Conservation (phyloP, 2,797 vertebrate species). For the Alosa sapidissima region DNA sequence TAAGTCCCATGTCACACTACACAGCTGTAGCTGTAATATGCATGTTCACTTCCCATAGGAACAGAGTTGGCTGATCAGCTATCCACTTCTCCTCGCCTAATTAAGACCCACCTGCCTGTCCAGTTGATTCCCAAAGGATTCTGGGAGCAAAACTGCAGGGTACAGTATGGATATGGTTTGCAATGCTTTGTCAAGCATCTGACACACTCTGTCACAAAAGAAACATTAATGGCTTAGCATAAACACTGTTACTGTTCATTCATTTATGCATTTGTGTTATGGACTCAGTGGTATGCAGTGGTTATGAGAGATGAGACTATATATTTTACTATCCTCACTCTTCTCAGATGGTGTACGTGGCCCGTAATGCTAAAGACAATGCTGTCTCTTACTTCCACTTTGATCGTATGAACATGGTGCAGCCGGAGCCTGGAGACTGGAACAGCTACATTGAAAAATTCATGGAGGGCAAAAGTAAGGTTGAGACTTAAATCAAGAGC, state of each 20-base stretch:
- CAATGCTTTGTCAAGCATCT: not conserved
- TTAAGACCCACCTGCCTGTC: conserved; percentile 73
- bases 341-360: conserved; percentile 75
- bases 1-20: not conserved
- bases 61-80: conserved; percentile 59
- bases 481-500: not conserved
- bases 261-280: too few relatives aligned
- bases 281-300: not conserved
- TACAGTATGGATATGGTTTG: conserved; percentile 42
- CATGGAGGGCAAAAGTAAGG: conserved; percentile 63
- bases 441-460: conserved; percentile 65
- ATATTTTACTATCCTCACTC: not conserved
- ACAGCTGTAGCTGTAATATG: not conserved
- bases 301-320: not conserved
- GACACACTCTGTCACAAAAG: not conserved
- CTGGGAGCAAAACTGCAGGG: conserved; percentile 70
- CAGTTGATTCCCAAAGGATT: conserved; percentile 73
- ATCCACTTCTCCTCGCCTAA: conserved; percentile 66
- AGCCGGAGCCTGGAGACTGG: conserved; percentile 81
- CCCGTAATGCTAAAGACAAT: conserved; percentile 86
- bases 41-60: conserved; percentile 51
- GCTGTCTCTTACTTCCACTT: conserved; percentile 87
- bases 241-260: too few relatives aligned
- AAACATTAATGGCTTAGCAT: not conserved
- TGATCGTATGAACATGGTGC: conserved; percentile 73